Base-by-base conservation (phyloP, 1,140 invertebrate species). In the Doryteuthis pealeii region DNA sequence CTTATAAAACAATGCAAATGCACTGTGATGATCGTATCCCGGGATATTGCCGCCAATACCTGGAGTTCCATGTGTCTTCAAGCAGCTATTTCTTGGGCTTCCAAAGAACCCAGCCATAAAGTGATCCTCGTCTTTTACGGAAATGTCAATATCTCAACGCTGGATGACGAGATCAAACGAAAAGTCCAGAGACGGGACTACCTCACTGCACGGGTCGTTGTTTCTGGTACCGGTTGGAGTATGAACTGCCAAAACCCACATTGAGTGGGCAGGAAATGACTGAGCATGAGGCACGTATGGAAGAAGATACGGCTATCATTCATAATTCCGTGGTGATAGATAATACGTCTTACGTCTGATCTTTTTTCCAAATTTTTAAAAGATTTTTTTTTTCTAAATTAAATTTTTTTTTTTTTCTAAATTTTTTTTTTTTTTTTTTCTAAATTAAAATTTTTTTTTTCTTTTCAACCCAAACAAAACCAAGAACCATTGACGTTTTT, bases 191-290 rank as follows among this genome's bases (percentile, higher is more conserved):
- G 6, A 26, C 30, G 66, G n/a, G 66, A 68, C 15, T 68, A 68
- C 1, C 66, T 68, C 15, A 68, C 66, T 15, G 66, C 66, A 0
- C 28, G 66, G 66, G 66, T 18, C 66, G 66, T 12, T 68, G 28
- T 30, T 68, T 68, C 66, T 68, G 66, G 66, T 30, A 68, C 32
- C n/a, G 66, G 66, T 26, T 68, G 28, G 22, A 68, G 31, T 68
- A 32, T 2, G 66, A 68, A 68, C 28, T 68, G 28, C 66, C 66
- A 30, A 33, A 68, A 26, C 66, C 66, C n/a, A 32, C 22, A 18
- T 8, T 18, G 26, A 18, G 30, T 33, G 66, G 66, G 0, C 28
- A 68, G 22, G 30, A 33, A 18, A 26, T 68, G 1, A 32, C n/a
- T 10, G 66, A 68, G 22, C 54, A 62, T 28, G 54, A 62, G 18